Evolutionary conservation across 2,888 invertebrate species (phyloP), one percentile per base, ranked within the genome.

Genomic region (Drosophila fulvimacula): DNA sequence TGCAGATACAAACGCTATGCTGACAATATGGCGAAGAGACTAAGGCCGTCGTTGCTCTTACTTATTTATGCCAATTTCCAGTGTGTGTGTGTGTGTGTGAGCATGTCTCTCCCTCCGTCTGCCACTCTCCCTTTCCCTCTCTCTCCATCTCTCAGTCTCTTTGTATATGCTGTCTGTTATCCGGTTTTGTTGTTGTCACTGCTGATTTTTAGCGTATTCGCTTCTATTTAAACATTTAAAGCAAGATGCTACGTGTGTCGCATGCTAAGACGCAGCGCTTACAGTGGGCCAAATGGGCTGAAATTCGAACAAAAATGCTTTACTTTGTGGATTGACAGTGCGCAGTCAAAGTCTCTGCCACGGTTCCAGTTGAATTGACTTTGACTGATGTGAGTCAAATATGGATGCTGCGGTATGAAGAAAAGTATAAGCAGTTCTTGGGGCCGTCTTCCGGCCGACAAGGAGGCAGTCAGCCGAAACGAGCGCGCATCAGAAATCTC

Each of bases 21-120:
- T 75, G 76, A 81, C 85, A 85, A 85, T 88, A 88, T 86, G 81
- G 80, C 73, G 69, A 69, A 64, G 65, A 60, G 44, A 60, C 55
- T 36, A 61, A 75, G 75, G 67, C 57, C 61, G 69, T 61, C 59
- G 69, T 73, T 72, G 76, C 79, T 79, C 70, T 86, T 74, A 83
- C 88, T 85, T 88, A 85, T 88, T 88, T 88, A 85, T 85, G 86
- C 83, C 85, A 85, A 83, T 86, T 76, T 82, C 76, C 53, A 72
- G 67, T 36, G 36, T 61, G 44, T 51, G 48, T n/a, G 67, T 36
- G 36, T 61, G 44, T 69, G 56, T 41, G 38, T 38, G n/a, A 55
- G 59, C 27, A 21, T 41, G 15, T 65, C 36, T 60, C 42, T 68
- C 51, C 53, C 51, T 53, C n/a, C n/a, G n/a, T n/a, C n/a, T n/a